phyloP scores from a whole-genome alignment of 2,113 vertebrate species.

The Chlamydotis undulata region DNA sequence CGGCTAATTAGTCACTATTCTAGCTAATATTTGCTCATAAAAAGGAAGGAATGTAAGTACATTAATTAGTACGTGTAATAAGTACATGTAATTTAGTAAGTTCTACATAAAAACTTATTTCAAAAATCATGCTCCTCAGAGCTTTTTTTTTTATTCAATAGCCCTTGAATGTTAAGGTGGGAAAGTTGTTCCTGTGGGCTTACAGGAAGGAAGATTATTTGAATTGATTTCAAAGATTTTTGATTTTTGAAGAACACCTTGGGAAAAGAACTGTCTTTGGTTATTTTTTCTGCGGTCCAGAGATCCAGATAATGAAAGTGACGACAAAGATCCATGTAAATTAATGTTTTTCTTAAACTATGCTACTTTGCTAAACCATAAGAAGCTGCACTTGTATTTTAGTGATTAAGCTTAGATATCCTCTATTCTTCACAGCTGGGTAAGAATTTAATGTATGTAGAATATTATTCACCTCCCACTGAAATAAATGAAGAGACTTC shows the following conservation, averaged over 20 bases:
- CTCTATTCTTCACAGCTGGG: not conserved
- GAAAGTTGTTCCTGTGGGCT: not conserved
- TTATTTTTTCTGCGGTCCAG: not conserved
- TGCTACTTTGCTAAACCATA: not conserved
- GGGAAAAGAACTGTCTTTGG: not conserved
- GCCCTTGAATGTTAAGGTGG: not conserved
- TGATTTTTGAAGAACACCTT: not conserved
- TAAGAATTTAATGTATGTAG: not conserved
- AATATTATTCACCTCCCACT: not conserved
- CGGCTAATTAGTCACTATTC: constrained; percentile 8
- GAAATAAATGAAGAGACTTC: not conserved
- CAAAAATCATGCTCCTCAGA: not conserved
- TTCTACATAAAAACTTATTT: not conserved
- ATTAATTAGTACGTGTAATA: not conserved
- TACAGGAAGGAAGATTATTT: not conserved
- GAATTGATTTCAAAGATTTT: not conserved
- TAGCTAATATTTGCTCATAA: constrained; percentile 53
- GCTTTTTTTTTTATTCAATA: not conserved
- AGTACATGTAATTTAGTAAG: not conserved
- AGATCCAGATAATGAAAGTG: not conserved
- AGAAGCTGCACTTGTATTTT: not conserved
- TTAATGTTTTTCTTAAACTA: not conserved
- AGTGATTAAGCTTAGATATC: not conserved
- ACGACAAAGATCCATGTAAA: not conserved
- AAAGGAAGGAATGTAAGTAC: not conserved